Conservation (phyloP, 1,140 invertebrate species). For the Microplitis demolitor region DNA sequence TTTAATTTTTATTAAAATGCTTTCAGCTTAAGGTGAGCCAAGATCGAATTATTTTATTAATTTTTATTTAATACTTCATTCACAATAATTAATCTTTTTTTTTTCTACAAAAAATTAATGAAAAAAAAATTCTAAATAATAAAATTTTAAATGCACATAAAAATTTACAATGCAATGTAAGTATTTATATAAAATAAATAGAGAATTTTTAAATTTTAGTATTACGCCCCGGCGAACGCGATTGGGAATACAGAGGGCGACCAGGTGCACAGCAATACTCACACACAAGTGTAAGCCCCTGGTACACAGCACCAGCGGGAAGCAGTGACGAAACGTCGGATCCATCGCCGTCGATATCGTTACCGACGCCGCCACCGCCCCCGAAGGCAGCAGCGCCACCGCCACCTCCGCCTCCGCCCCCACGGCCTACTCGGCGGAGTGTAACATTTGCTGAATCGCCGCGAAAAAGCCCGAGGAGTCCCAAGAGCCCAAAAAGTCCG, state of each 20-base stretch:
- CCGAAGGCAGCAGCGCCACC: conserved; percentile 43
- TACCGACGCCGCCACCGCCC: conserved; percentile 52
- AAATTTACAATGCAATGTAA: too few relatives aligned
- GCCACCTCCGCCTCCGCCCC: conserved; percentile 47
- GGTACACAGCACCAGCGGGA: conserved; percentile 27
- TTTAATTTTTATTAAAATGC: not conserved
- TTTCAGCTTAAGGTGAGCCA: too few relatives aligned
- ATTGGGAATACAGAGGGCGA: conserved; percentile 71
- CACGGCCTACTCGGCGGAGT: conserved; percentile 48
- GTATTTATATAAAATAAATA: too few relatives aligned
- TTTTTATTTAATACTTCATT: too few relatives aligned
- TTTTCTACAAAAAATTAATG: too few relatives aligned
- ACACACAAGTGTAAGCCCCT: conserved; percentile 71
- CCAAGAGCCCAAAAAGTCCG: conserved; percentile 33
- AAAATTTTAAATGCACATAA: too few relatives aligned
- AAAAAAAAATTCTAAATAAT: too few relatives aligned
- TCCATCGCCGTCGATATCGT: conserved; percentile 43
- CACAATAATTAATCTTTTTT: too few relatives aligned
- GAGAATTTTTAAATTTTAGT: conserved; percentile 63
- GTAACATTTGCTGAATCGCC: conserved; percentile 57
- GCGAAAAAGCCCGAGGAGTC: conserved; percentile 52
- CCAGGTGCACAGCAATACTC: conserved; percentile 76
- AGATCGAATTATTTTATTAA: too few relatives aligned
- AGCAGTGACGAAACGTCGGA: conserved; percentile 31
- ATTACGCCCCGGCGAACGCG: conserved; percentile 78